Percentiles rank a stretch among this genome's conserved stretches.
These are phyloP conservation scores for Apeltes quadracus DNA, from an alignment of 2,113 vertebrate species.

Conservation along the genomic window DNA sequence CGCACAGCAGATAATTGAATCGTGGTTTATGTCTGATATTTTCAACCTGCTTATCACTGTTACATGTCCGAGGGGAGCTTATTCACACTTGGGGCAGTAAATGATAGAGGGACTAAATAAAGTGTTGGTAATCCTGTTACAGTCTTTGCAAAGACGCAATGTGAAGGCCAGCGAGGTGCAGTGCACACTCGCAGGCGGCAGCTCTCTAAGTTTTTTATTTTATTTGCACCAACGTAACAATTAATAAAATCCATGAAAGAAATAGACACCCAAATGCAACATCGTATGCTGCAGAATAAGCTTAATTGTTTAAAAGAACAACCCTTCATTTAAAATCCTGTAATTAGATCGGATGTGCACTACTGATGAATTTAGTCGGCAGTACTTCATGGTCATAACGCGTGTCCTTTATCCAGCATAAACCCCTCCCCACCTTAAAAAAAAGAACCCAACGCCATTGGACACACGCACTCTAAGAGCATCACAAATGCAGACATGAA, in stretches of 20 bases:
- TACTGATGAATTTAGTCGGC: conserved; percentile 35
- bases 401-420: conserved; percentile 53
- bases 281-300: background rate
- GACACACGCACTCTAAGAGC: conserved; percentile 49
- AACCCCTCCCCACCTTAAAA: conserved; percentile 47
- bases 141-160: conserved; percentile 7
- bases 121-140: background rate
- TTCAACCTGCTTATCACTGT: background rate
- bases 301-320: conserved; percentile 12
- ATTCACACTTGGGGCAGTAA: background rate
- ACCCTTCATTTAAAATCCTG: conserved; percentile 1
- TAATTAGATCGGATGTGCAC: conserved; percentile 42
- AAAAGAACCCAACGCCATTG: conserved; percentile 66
- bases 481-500: conserved; percentile 72
- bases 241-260: no score
- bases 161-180: background rate
- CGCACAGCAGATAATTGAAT: conserved; percentile 3
- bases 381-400: conserved; percentile 48
- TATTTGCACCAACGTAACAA: background rate
- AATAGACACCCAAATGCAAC: background rate
- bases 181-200: background rate
- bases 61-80: background rate
- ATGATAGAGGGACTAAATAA: background rate
- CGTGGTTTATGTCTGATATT: conserved; percentile 8
- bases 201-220: background rate